Conservation (phyloP, 2,113 vertebrate genomes). For the Phylloscopus whistleri region DNA sequence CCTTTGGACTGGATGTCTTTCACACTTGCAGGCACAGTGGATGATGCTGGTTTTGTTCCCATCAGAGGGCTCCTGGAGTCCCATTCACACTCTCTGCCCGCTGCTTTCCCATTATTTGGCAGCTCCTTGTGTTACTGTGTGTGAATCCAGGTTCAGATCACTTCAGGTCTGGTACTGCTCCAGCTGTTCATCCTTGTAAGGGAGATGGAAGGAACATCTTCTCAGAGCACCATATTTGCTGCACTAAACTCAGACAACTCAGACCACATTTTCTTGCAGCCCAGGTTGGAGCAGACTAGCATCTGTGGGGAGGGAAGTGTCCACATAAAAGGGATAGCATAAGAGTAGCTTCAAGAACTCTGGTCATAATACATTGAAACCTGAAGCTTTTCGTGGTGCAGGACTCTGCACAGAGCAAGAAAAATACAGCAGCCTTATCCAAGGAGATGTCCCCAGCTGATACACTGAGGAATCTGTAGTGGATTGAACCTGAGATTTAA, state of each 20-base stretch:
- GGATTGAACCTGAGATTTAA: conserved; percentile 36
- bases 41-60: neutral
- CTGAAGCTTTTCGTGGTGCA: neutral
- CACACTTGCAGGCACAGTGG: neutral
- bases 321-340: rapidly evolving
- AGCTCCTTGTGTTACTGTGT: neutral
- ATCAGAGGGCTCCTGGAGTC: neutral
- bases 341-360: neutral
- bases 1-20: rapidly evolving
- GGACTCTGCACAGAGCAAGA: neutral
- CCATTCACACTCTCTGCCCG: neutral
- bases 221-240: neutral
- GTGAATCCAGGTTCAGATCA: neutral
- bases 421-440: neutral
- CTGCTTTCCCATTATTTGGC: neutral
- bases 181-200: neutral
- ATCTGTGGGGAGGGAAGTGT: neutral
- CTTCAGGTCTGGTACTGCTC: neutral
- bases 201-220: neutral
- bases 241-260: neutral
- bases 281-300: neutral
- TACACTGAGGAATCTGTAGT: neutral
- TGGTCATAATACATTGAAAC: neutral
- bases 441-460: neutral
- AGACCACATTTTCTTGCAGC: neutral